Evolutionary conservation across 2,888 invertebrate genomes (phyloP).

Genomic region (Tanypteryx hageni): DNA sequence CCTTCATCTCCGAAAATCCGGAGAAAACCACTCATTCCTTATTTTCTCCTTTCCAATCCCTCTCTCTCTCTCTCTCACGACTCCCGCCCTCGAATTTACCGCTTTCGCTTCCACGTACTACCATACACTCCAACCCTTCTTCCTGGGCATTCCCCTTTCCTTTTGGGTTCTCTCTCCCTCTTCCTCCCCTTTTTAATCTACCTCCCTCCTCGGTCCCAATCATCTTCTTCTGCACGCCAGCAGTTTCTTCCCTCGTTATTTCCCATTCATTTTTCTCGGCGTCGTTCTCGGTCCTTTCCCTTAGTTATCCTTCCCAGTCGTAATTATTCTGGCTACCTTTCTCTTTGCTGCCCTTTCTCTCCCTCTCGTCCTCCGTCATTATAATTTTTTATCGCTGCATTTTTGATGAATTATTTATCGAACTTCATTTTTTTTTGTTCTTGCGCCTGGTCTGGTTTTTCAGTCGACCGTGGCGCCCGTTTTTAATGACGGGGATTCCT

Average conservation of each 20-base stretch:
- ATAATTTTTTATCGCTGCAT: no score
- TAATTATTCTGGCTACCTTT: slow-evolving; percentile 33
- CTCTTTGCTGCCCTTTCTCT: no score
- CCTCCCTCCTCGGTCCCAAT: neutral
- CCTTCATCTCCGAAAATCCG: no score
- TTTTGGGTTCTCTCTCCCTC: neutral
- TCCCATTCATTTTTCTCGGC: slow-evolving; percentile 20
- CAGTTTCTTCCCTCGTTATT: slow-evolving; percentile 9
- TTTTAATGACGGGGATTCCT: no score
- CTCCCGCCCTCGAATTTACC: neutral
- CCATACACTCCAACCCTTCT: no score
- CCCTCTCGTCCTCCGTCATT: no score
- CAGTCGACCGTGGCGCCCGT: no score
- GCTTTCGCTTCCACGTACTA: no score
- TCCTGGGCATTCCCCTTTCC: neutral
- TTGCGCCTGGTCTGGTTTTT: no score
- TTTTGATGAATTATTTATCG: no score
- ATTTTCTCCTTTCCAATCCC: neutral
- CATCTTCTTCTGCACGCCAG: neutral
- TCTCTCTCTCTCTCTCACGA: neutral
- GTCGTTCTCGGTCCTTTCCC: slow-evolving; percentile 23
- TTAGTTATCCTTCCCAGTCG: neutral
- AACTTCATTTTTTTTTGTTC: no score
- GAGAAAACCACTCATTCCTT: no score
- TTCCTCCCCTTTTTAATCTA: neutral